Percentiles rank a stretch among this genome's conserved stretches.
Evolutionary conservation across 2,113 vertebrate species (phyloP).

Genomic region (Macrotis lagotis): DNA sequence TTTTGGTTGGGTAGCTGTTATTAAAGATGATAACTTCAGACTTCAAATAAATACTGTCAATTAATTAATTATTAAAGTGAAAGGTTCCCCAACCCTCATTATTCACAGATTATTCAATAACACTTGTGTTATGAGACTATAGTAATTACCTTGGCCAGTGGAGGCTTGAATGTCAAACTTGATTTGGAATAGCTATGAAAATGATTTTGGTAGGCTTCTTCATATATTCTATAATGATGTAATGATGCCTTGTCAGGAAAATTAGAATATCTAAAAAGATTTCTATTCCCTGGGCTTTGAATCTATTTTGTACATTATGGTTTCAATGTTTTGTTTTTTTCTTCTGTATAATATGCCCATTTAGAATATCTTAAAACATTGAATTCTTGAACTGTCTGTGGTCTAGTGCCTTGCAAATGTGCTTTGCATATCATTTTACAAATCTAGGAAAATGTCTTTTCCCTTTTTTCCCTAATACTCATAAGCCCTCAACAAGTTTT

Average conservation of each 20-base stretch:
- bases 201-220: neutral
- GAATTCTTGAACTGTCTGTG: neutral
- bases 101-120: neutral
- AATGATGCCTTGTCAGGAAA: neutral
- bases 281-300: neutral
- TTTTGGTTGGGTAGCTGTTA: neutral
- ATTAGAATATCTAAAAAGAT: constrained; percentile 9
- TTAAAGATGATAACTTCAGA: neutral
- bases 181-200: constrained; percentile 5
- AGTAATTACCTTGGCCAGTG: constrained; percentile 24
- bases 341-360: neutral
- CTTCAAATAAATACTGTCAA: neutral
- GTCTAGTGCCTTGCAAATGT: neutral
- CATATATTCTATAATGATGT: constrained; percentile 20
- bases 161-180: neutral
- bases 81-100: neutral
- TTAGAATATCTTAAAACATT: accelerated
- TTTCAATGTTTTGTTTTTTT: constrained; percentile 15
- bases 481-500: neutral
- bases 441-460: neutral
- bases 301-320: constrained; percentile 23
- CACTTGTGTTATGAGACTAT: neutral
- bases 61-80: neutral
- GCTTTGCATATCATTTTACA: neutral
- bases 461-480: neutral